Percentiles rank a stretch among this genome's conserved stretches.
Conservation (phyloP, 2,797 vertebrate genomes). For the Nyctibius grandis region DNA sequence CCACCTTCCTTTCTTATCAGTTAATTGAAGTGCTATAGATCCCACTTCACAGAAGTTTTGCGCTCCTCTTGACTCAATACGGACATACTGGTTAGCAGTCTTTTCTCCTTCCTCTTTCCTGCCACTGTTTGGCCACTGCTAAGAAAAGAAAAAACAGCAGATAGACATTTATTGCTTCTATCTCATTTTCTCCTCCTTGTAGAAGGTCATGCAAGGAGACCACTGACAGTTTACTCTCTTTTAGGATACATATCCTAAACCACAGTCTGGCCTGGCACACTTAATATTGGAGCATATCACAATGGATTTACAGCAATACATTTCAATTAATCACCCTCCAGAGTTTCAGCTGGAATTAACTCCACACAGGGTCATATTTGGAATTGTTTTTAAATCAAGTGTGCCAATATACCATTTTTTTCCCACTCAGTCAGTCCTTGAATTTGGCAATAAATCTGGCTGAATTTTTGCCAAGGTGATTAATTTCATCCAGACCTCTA, state of each 20-base stretch:
- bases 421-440: background rate
- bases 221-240: background rate
- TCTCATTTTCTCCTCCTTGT: background rate
- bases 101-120: background rate
- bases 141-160: background rate
- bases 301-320: background rate
- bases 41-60: background rate
- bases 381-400: conserved; percentile 5
- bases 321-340: conserved; percentile 17
- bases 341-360: conserved; percentile 12
- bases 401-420: background rate
- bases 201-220: background rate
- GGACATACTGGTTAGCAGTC: background rate
- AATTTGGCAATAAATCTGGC: conserved; percentile 1
- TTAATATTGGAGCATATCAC: background rate
- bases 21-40: background rate
- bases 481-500: conserved; percentile 5
- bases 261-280: background rate
- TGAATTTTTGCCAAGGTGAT: conserved; percentile 47
- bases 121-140: background rate
- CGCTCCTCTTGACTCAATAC: background rate
- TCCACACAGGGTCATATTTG: background rate
- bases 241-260: background rate
- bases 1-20: background rate
- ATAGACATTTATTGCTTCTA: background rate